Base-by-base conservation (phyloP, 2,888 invertebrate genomes). In the Cylloceria caligata region DNA sequence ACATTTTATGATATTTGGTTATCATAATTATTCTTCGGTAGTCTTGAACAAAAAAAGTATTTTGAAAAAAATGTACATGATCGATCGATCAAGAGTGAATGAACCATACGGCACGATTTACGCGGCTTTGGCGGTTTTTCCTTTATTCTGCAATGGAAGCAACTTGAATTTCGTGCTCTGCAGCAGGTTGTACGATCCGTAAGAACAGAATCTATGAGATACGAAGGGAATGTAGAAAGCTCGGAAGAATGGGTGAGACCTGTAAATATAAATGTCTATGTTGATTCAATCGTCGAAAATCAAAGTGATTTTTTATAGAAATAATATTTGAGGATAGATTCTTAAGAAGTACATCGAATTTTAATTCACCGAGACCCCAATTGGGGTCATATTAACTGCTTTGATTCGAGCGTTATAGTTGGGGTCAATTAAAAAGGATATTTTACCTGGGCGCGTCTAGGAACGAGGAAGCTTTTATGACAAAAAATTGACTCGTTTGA, bases 211-310 rank as follows among this genome's bases (percentile, higher is more conserved):
- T 86, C 94, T 94, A 87, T 94, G 94, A 11, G 96, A 96, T 27
- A 97, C 87, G 89, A 95, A 95, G 62, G 98, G 98, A 91, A 98
- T 94, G 93, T 97, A 98, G 92, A 98, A 98, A 3, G 98, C 97
- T 90, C 98, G 94, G 87, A 97, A 96, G 69, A 98, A 93, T 86
- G 93, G 93, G 90, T 96, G 95, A 0, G 97, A 97, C 68, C 94
- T 94, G 88, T 78, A 91, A 90, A 62, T 30, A 3, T 47, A 9
- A 55, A 65, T 49, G 2, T 42, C 21, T 21, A 5, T 30, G 21
- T 80, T 42, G 21, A 6, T 34, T 19, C 6, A 42, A 42, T 6
- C 19, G n/a, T 30, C 30, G 30, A 30, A 30, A n/a, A 30, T 30
- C 3, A 30, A 4, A 5, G 5, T 30, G 5, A 30, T 3, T 5